Conservation (phyloP, 2,888 invertebrate genomes). For the Hypsopygia costalis region DNA sequence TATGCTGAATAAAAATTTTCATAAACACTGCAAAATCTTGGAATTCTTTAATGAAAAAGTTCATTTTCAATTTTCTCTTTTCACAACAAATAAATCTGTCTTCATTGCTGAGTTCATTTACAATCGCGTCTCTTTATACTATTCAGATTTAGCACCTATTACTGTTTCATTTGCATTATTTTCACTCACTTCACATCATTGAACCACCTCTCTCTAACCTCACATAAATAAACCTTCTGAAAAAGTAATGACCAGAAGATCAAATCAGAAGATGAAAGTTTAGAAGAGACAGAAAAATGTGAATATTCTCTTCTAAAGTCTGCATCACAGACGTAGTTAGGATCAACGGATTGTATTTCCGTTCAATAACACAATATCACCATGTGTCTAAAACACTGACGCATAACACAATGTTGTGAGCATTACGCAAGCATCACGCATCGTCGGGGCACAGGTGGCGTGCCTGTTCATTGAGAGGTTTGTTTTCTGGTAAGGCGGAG, state of each 20-base stretch:
- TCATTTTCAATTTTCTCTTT: too few species aligned
- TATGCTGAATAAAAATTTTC: too few species aligned
- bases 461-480: slow-evolving; percentile 59
- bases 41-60: too few species aligned
- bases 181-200: too few species aligned
- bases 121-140: too few species aligned
- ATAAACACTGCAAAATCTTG: too few species aligned
- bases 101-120: too few species aligned
- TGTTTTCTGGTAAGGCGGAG: slow-evolving; percentile 78
- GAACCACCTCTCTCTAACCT: too few species aligned
- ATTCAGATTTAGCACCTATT: too few species aligned
- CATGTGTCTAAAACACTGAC: slow-evolving; percentile 43
- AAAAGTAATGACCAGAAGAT: slow-evolving; percentile 14
- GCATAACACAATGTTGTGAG: slow-evolving; percentile 48
- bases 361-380: slow-evolving; percentile 9
- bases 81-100: too few species aligned
- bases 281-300: too few species aligned
- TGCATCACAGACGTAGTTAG: neutral
- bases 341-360: neutral
- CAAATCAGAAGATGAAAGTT: neutral
- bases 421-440: slow-evolving; percentile 49
- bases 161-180: too few species aligned
- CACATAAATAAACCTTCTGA: neutral
- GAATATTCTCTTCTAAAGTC: slow-evolving; percentile 18
- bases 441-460: slow-evolving; percentile 32